A percentile compares a stretch with the other conserved stretches of the same genome.
Evolutionary conservation across 2,888 invertebrate species (phyloP).

Genomic region (Cantharis flavilabris): DNA sequence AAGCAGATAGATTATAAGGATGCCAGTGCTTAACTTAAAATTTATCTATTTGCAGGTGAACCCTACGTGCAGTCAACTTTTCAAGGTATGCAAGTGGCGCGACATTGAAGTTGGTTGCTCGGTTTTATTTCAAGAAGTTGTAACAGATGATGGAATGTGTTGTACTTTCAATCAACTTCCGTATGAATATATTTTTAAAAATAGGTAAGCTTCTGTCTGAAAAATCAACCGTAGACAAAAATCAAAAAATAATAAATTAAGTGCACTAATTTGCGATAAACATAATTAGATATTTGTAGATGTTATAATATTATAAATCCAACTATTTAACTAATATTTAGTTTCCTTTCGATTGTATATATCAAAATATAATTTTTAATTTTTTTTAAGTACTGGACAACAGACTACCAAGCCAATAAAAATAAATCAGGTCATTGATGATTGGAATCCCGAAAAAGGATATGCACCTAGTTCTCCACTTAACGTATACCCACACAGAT

Average conservation of each 20-base stretch:
- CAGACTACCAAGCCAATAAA: conserved; percentile 53
- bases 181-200: conserved; percentile 32
- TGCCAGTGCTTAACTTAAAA: neutral
- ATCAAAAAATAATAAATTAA: too few relatives aligned
- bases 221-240: too few relatives aligned
- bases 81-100: conserved; percentile 73
- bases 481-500: conserved; percentile 41
- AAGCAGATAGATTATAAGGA: neutral
- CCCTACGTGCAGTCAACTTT: conserved; percentile 61
- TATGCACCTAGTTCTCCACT: conserved; percentile 46
- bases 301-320: too few relatives aligned
- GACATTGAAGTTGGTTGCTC: conserved; percentile 65
- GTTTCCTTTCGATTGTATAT: too few relatives aligned
- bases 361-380: too few relatives aligned
- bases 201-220: neutral
- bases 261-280: too few relatives aligned
- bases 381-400: neutral
- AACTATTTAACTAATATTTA: too few relatives aligned
- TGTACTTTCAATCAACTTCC: conserved; percentile 83
- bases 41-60: neutral
- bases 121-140: conserved; percentile 72
- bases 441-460: conserved; percentile 79
- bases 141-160: conserved; percentile 84
- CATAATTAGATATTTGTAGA: too few relatives aligned
- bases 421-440: conserved; percentile 47